Evolutionary conservation across 2,797 vertebrate genomes (phyloP), one percentile per base, ranked within the genome.

Genomic region (Scolopax rusticola): DNA sequence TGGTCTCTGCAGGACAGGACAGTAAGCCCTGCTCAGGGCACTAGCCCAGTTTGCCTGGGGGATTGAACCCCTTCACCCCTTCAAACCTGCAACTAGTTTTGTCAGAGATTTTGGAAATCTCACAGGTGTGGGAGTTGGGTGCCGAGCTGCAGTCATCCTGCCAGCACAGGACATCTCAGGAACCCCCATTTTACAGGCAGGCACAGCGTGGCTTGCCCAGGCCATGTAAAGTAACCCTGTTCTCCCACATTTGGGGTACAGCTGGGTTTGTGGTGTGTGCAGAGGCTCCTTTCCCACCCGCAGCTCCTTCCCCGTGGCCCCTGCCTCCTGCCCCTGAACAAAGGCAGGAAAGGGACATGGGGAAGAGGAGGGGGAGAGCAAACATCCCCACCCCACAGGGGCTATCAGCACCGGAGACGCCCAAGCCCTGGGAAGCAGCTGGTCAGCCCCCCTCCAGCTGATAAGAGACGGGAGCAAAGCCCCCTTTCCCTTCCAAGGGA

Each of bases 321-420:
- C 74, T 0, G 3, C 93, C 97, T 90, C 95, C 93, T 12, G 4
- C 70, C 51, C 48, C 24, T 12, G 91, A 97, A 98, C 97, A 97
- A 97, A 97, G 91, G 94, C 96, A 97, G 94, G 94, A 94, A 95
- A 93, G 48, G 43, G 93, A 86, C 64, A 77, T 1, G 24, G 86
- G 92, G 88, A 81, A 94, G 84, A 92, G 84, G 50, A 96, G 83
- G 54, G 54, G 68, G 94, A 92, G 81, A 95, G 68, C 88, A 95
- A 97, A 97, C 94, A 96, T 95, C 69, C 92, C 84, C 87, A 90
- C 77, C 70, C 84, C 16, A 0, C 9, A 14, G 41, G 70, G 90
- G 73, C 95, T 90, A 93, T 95, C 90, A 68, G 93, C 11, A 0
- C 83, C 2, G 36, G 94, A 91, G 81, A 85, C 23, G 6, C 71